These are phyloP conservation scores for Scomber scombrus DNA, from an alignment of 2,113 vertebrate genomes.

Conservation along the genomic window DNA sequence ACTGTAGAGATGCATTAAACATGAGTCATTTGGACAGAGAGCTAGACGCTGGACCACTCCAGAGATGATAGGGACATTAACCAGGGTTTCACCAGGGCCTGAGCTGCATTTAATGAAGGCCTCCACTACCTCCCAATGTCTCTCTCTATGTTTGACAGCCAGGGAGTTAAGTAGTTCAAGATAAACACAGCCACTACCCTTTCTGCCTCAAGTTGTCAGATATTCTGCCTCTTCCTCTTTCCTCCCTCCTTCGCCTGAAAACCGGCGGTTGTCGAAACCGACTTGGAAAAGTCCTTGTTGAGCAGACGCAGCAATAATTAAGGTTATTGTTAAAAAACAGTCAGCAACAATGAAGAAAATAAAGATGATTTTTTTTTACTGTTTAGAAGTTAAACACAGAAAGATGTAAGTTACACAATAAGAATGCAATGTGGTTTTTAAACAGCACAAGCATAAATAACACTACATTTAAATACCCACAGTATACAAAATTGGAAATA, in stretches of 20 bases:
- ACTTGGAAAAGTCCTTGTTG: neutral
- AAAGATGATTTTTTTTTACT: no score
- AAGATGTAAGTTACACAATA: no score
- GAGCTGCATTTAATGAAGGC: conserved; percentile 83
- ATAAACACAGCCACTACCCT: conserved; percentile 59
- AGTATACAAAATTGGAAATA: no score
- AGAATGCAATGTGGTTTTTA: no score
- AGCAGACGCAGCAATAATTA: no score
- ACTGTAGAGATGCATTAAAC: conserved; percentile 83
- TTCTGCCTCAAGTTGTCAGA: conserved; percentile 39
- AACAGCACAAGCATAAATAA: no score
- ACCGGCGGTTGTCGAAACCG: conserved; percentile 1
- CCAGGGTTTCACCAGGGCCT: conserved; percentile 75
- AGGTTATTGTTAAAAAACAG: no score
- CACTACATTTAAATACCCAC: no score
- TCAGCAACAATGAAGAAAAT: no score
- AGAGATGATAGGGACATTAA: conserved; percentile 83
- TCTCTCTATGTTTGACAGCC: conserved; percentile 68
- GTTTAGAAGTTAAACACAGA: no score
- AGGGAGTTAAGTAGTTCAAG: conserved; percentile 56
- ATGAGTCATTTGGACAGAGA: conserved; percentile 79
- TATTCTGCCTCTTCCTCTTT: conserved; percentile 16
- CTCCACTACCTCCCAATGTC: conserved; percentile 57
- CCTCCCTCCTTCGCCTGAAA: conserved; percentile 1
- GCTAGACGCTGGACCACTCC: conserved; percentile 71